Evolutionary conservation across 2,888 invertebrate species (phyloP), one percentile per base, ranked within the genome.

Genomic region (Caenorhabditis uteleia): DNA sequence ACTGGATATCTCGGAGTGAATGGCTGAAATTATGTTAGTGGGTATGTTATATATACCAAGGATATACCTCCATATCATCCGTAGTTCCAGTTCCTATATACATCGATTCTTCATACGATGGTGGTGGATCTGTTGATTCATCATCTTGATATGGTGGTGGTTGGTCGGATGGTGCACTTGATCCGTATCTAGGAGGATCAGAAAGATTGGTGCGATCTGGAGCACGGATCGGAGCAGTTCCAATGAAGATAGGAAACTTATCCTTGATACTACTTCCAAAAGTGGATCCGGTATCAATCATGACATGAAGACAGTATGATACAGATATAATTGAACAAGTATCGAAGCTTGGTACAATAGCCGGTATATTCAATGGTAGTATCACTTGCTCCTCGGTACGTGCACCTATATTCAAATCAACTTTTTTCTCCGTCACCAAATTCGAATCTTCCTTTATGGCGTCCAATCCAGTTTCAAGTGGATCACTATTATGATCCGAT

Each of bases 291-390:
- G n/a, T n/a, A n/a, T n/a, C n/a, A 18, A 62, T 16, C 46, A 42
- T 57, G 20, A 62, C 46, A 43, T 49, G 23, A 31, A 60, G 47
- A 33, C 12, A 39, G 25, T 64, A 64, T 18, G 51, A 64, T 12
- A 68, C 70, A 21, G 38, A 33, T 33, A 70, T 68, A 21, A 70
- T 60, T 0, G 70, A 67, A 31, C 70, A 70, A 21, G 64, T 43
- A 25, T 60, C 40, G 48, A 70, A 67, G 1, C 60, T 56, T n/a
- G 70, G 53, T 12, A 70, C 70, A 16, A 49, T 50, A 0, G 67
- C 54, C 12, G 70, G 70, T 20, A 68, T 47, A 25, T 44, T 36
- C 50, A 53, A 5, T 10, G 20, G 16, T 14, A 43, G 18, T 4
- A 6, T 27, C 6, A 29, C 14, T 2, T 7, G 2, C 25, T 27